Evolutionary conservation across 2,888 invertebrate species (phyloP), one percentile per base, ranked within the genome.

Genomic region (Polydrusus cervinus): DNA sequence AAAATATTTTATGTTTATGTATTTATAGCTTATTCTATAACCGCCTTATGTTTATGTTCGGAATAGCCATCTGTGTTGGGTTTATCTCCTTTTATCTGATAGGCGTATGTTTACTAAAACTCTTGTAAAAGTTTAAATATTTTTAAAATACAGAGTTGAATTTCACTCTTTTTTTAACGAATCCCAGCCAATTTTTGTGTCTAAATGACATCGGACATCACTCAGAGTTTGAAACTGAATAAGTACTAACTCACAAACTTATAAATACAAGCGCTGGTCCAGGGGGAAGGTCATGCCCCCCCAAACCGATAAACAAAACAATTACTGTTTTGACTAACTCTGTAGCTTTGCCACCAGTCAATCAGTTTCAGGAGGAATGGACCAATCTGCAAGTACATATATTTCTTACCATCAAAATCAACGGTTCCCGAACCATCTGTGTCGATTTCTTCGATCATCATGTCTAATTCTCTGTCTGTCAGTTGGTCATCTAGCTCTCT

Each of bases 371-470:
- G n/a, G n/a, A n/a, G n/a, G n/a, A n/a, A n/a, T n/a, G n/a, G n/a
- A n/a, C n/a, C n/a, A n/a, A n/a, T n/a, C n/a, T n/a, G n/a, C n/a
- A n/a, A n/a, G n/a, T n/a, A n/a, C n/a, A n/a, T n/a, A 25, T 25
- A 13, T n/a, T 10, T 16, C 87, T 88, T 88, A 98, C 98, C 98
- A 90, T 98, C 98, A 88, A 98, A 99, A 90, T 99, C 99, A 84
- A 99, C 98, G 79, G 98, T 99, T 84, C 98, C 98, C 83, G 97
- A 98, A 85, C 98, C 97, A 88, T 98, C 98, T 60, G 97, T 96
- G 88, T 99, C 98, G 84, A 98, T 98, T 90, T 98, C 98, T 86
- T 96, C 95, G 87, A 98, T 98, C 93, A 99, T 97, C 88, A 95
- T 95, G 85, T 98, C 97, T 85, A 98, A 92, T 88, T 98, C 97